phyloP scores from a whole-genome alignment of 2,797 vertebrate species.

The Sebastiscus tertius region DNA sequence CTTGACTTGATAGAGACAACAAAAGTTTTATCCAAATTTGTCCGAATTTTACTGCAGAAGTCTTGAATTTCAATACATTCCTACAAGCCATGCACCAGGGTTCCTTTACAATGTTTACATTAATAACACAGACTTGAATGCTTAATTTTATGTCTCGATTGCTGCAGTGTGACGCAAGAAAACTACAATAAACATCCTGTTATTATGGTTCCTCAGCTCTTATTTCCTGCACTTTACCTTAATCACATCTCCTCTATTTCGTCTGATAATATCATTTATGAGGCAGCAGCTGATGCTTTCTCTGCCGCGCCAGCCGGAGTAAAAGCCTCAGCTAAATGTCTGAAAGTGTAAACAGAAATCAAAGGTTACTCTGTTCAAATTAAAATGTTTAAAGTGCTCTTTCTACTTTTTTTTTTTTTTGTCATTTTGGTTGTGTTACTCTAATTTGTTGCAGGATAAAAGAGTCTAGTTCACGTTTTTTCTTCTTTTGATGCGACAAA shows the following conservation, averaged over 20 bases:
- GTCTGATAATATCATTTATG: neutral
- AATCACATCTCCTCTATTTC: neutral
- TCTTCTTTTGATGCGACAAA: too few species aligned
- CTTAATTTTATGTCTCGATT: neutral
- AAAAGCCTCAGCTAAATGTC: neutral
- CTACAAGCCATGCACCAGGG: neutral
- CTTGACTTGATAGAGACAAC: too few species aligned
- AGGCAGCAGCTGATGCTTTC: neutral
- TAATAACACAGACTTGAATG: neutral
- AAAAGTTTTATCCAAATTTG: too few species aligned
- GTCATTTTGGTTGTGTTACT: neutral
- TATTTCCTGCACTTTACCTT: neutral
- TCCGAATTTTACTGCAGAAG: too few species aligned
- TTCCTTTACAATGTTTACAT: neutral
- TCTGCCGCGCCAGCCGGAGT: neutral
- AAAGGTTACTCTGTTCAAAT: neutral
- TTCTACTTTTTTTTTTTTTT: neutral
- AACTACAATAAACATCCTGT: neutral
- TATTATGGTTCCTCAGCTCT: neutral
- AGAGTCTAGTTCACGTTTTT: neutral
- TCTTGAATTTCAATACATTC: too few species aligned
- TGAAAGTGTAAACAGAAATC: neutral
- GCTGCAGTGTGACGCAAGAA: neutral
- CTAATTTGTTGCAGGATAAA: neutral
- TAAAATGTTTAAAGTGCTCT: neutral